phyloP scores from a whole-genome alignment of 2,113 vertebrate genomes.

The Triplophysa siluroides region DNA sequence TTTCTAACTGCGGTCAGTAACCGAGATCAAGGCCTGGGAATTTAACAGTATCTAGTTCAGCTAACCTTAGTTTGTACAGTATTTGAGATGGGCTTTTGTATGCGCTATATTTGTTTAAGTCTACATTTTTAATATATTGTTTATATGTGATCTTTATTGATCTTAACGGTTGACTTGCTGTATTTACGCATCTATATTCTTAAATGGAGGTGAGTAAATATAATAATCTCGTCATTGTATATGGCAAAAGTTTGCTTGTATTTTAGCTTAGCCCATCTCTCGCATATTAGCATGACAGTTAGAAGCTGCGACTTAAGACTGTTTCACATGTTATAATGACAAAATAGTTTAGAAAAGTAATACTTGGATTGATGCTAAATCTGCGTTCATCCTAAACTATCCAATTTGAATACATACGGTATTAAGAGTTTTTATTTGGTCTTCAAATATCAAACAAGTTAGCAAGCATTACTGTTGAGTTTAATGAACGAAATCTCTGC shows the following conservation, averaged over 20 bases:
- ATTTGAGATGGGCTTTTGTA: constrained; percentile 5
- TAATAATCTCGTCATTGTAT: not conserved
- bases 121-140: constrained; percentile 29
- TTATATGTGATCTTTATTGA: not conserved
- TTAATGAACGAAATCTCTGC: constrained; percentile 16
- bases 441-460: not conserved
- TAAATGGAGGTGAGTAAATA: constrained; percentile 22
- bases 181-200: not conserved
- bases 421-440: not conserved
- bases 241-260: not conserved
- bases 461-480: not conserved
- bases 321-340: constrained; percentile 1
- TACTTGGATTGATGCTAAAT: constrained; percentile 30
- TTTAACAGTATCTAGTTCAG: constrained; percentile 3
- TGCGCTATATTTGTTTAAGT: constrained; percentile 29
- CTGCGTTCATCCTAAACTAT: not conserved
- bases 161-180: not conserved
- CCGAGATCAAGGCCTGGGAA: not conserved
- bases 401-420: not conserved
- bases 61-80: not conserved
- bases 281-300: constrained; percentile 24
- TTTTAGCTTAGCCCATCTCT: constrained; percentile 12
- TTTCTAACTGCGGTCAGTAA: constrained; percentile 43
- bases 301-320: constrained; percentile 1
- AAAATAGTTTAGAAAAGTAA: not conserved